Evolutionary conservation across 2,888 invertebrate species (phyloP), one percentile per base, ranked within the genome.

Genomic region (Coenonympha arcania): DNA sequence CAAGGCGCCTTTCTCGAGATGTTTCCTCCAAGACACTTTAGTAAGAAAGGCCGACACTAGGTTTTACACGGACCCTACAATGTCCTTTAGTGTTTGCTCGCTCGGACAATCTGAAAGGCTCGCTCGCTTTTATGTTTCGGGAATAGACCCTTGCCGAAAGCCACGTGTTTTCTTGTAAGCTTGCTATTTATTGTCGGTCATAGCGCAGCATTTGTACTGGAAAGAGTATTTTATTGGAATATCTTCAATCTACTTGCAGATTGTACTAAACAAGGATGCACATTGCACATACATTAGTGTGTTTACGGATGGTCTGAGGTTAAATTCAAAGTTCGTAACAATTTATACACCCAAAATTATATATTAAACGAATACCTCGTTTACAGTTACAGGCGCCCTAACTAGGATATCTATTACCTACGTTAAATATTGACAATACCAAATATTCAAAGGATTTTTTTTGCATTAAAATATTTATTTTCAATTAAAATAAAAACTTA

Each of bases 91-190:
- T 51, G 44, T 50, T 42, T 36, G 31, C 46, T 31, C 6, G 43
- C 52, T 46, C 43, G 55, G 46, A 52, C 52, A 49, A 28, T 49
- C 28, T 47, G 49, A 55, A 52, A 52, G 44, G 40, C 48, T 52
- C 50, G 42, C 53, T 33, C 30, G 31, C 52, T 47, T 31, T 50
- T 47, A 33, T 45, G 50, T 53, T 50, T 55, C 47, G 42, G 42
- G 31, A 42, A 48, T 43, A 30, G 42, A 16, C 39, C 34, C 26
- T 45, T 24, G 37, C 48, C 28, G 26, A 48, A 41, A 48, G 40
- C 22, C 33, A 18, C 28, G 18, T 16, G 34, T 50, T 49, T 20
- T 41, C 43, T 52, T 49, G 52, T 34, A 11, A 16, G 39, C 19
- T 34, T n/a, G 49, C 44, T 47, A 50, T 55, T 55, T 49, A 50